Evolutionary conservation across 2,888 invertebrate genomes (phyloP), one percentile per base, ranked within the genome.

Genomic region (Ceraclea dissimilis): DNA sequence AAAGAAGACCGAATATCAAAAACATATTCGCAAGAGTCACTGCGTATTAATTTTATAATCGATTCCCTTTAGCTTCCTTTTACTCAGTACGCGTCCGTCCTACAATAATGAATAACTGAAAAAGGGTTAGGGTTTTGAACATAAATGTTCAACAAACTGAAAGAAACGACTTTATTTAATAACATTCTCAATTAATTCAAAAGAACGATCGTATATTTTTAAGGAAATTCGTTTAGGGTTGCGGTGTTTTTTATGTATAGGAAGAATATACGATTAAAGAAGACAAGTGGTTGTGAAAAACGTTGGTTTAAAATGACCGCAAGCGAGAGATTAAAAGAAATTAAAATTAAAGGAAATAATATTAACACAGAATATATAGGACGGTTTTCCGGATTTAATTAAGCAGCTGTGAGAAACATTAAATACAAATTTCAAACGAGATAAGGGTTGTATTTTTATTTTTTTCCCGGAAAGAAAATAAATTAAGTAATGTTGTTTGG

Each of bases 301-400:
- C 16, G 39, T 39, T 39, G 39, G 39, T 13, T 16, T 4, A 16
- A 39, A 39, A 39, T 39, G 39, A 39, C 39, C 39, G 39, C 39
- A 13, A 13, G 39, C 39, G 16, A 39, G 39, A 39, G 39, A 39
- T 39, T 39, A 39, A 39, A 39, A 39, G 39, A 39, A 39, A n/a
- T n/a, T n/a, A n/a, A 5, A 13, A 13, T 13, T 13, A n/a, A 5
- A 8, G 13, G 39, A 16, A 39, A 39, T 39, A 39, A 39, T 39
- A 31, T 8, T 31, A 39, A 39, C 16, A 39, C 5, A n/a, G 39
- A 50, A 58, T 58, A 43, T 51, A 58, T 58, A 34, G 51, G 50
- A 46, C 16, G 58, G 54, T 52, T 48, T 58, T 19, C 47, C 22
- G 55, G 49, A 58, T 55, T 54, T 51, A 58, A 58, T 55, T 55